phyloP scores from a whole-genome alignment of 2,113 vertebrate genomes.

The Gavialis gangeticus region DNA sequence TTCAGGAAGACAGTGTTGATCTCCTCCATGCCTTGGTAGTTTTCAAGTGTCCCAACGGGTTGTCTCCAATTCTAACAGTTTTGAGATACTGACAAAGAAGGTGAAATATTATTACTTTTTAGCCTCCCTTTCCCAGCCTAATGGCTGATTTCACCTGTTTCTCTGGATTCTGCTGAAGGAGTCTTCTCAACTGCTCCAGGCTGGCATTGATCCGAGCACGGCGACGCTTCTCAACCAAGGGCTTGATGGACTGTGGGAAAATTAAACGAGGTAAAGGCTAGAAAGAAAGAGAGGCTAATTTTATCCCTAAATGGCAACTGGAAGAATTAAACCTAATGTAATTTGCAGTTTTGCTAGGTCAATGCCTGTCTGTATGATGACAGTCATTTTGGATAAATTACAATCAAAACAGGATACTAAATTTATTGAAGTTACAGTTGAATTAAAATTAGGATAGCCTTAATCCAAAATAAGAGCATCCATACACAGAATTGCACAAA shows the following conservation, averaged over 20 bases:
- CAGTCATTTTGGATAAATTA: neutral
- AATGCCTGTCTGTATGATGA: accelerated
- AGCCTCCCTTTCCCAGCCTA: neutral
- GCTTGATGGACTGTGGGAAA: neutral
- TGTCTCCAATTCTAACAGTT: neutral
- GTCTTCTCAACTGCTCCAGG: neutral
- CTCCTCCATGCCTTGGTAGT: accelerated
- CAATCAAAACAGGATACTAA: accelerated
- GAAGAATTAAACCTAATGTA: neutral
- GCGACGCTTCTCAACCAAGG: neutral
- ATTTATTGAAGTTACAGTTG: neutral
- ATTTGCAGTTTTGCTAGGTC: neutral
- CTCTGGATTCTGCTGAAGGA: neutral
- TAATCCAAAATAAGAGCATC: neutral
- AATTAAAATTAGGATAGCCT: accelerated
- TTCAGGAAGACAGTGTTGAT: accelerated
- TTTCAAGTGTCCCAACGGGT: accelerated
- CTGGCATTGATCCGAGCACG: neutral
- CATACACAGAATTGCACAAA: neutral
- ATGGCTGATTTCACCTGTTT: neutral
- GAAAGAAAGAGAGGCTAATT: neutral
- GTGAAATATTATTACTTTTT: neutral
- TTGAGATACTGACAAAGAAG: too few species aligned
- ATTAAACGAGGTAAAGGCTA: neutral
- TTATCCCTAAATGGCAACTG: neutral